phyloP scores from a whole-genome alignment of 2,888 invertebrate species.

The Bruchidius siliquastri region DNA sequence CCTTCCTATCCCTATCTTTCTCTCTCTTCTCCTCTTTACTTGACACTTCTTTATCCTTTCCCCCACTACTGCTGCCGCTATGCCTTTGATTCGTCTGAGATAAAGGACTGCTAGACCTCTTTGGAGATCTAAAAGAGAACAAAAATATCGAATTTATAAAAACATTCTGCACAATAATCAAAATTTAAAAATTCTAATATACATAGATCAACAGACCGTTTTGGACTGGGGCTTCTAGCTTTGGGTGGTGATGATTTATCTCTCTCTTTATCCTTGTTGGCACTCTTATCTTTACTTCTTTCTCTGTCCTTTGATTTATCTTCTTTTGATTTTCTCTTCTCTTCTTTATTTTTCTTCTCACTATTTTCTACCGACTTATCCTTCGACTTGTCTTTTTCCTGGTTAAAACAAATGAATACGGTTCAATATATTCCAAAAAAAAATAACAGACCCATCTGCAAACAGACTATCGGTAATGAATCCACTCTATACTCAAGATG shows the following conservation, averaged over 20 bases:
- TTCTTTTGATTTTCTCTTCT: slow-evolving; percentile 48
- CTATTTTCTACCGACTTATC: slow-evolving; percentile 35
- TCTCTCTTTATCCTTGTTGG: slow-evolving; percentile 49
- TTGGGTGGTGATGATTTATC: slow-evolving; percentile 44
- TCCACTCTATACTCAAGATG: too few relatives aligned
- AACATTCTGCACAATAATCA: not conserved
- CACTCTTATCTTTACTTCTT: slow-evolving; percentile 49
- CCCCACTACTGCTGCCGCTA: slow-evolving; percentile 16
- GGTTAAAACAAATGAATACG: slow-evolving; percentile 19
- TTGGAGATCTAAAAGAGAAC: slow-evolving; percentile 31
- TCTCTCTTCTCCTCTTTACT: slow-evolving; percentile 40
- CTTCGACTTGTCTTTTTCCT: slow-evolving; percentile 45
- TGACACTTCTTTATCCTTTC: slow-evolving; percentile 30
- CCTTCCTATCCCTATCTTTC: slow-evolving; percentile 35
- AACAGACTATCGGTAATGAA: too few relatives aligned
- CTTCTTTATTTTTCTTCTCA: slow-evolving; percentile 47
- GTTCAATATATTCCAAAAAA: too few relatives aligned
- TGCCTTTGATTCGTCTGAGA: slow-evolving; percentile 16
- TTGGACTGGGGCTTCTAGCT: slow-evolving; percentile 38
- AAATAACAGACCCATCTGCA: too few relatives aligned
- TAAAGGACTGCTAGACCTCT: slow-evolving; percentile 39
- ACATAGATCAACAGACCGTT: slow-evolving; percentile 20
- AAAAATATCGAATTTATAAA: not conserved
- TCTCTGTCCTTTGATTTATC: slow-evolving; percentile 54
- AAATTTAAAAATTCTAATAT: not conserved